Base-by-base conservation (phyloP, 2,797 vertebrate species). In the Cuniculus paca region DNA sequence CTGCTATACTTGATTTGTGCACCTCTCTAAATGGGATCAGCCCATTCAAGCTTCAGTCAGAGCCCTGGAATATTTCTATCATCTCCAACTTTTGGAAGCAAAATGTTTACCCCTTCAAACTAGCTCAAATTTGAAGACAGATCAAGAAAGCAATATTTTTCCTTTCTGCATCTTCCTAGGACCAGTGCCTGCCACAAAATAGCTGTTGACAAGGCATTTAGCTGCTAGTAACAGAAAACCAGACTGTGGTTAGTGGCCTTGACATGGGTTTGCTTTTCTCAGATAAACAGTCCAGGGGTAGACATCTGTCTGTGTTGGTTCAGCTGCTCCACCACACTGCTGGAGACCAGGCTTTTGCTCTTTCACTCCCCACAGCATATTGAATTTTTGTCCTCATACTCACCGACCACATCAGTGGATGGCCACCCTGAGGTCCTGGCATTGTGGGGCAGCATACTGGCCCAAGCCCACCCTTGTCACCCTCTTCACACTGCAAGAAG, bases 251-350 rank as follows among this genome's bases (percentile, higher is more conserved):
- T 85, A 72, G 11, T 88, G 78, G 89, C n/a, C 39, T 65, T 78
- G 28, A 88, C 7, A 84, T 16, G 31, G 74, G 4, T 61, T 89
- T 81, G 58, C 77, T 90, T 86, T 92, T 42, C 60, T 91, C 70
- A 75, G 90, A 85, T 74, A 88, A 78, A 50, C 61, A 78, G 63
- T 60, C 61, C 63, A 65, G 63, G 39, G 16, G 9, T 50, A n/a
- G 60, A 77, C 94, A 92, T 96, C 94, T 96, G 88, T 74, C 82
- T 0, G 36, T 95, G 78, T 94, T 95, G 92, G 78, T 95, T 96
- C 95, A 95, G 95, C 94, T 93, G 93, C 36, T 94, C 85, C 31
- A 14, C 56, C 31, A 10, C 60, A 50, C 48, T 77, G 16, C 26
- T 36, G 60, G 81, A 60, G 60, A 95, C 31, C 89, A 20, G 8